A percentile compares a stretch with the other conserved stretches of the same genome.
phyloP scores from a whole-genome alignment of 2,113 vertebrate genomes.

The Syngnathus floridae region DNA sequence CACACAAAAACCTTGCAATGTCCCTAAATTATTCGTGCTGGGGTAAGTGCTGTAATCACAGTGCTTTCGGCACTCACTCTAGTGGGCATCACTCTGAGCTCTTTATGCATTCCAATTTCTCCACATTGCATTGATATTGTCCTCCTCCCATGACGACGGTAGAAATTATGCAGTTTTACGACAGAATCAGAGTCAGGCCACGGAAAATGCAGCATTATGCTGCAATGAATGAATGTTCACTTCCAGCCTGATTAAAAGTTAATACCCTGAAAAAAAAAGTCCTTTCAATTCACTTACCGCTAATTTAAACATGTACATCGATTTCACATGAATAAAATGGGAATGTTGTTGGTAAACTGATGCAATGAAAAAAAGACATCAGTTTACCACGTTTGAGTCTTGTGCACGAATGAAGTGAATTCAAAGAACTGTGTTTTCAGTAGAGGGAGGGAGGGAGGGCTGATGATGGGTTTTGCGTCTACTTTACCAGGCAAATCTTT shows the following conservation, averaged over 20 bases:
- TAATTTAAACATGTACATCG: no score
- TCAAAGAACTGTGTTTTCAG: no score
- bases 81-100: constrained; percentile 22
- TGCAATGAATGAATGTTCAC: no score
- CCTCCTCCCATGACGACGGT: constrained; percentile 38
- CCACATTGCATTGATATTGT: constrained; percentile 39
- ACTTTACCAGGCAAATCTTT: no score
- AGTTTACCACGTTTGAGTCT: no score
- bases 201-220: constrained; percentile 27
- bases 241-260: constrained; percentile 45
- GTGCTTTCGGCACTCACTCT: constrained; percentile 19
- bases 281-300: no score
- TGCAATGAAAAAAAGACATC: no score
- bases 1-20: constrained; percentile 15
- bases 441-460: no score
- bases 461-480: no score
- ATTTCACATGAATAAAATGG: no score
- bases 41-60: constrained; percentile 25
- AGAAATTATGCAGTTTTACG: constrained; percentile 43
- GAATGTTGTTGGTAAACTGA: no score
- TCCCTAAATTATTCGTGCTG: constrained; percentile 30
- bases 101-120: constrained; percentile 40
- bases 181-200: constrained; percentile 43
- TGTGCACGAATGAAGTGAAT: no score
- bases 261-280: constrained; percentile 13